Percentiles rank a stretch among this genome's conserved stretches.
Evolutionary conservation across 2,113 vertebrate species (phyloP).

Genomic region (Emydura subglobosa): DNA sequence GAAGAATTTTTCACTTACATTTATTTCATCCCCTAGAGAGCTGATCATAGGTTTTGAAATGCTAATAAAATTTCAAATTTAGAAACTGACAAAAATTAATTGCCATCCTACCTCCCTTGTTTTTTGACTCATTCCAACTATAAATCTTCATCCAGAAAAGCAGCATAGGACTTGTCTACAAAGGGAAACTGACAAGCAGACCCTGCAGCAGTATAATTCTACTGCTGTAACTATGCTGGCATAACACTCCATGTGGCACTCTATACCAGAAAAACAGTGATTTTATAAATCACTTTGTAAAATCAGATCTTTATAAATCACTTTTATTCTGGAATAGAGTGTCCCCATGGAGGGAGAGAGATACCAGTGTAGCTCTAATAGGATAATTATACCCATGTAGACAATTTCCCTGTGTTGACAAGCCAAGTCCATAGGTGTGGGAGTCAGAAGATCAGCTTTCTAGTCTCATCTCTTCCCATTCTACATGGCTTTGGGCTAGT

Average conservation of each 20-base stretch:
- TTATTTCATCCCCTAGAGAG: conserved; percentile 29
- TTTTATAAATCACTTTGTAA: neutral
- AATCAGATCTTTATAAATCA: conserved; percentile 41
- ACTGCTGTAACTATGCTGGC: neutral
- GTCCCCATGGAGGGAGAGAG: conserved; percentile 6
- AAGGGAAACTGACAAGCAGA: neutral
- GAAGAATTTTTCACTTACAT: conserved; percentile 34
- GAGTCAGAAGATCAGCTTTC: conserved; percentile 67
- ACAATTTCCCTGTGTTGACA: conserved; percentile 54
- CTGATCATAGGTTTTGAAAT: conserved; percentile 38
- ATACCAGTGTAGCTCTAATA: neutral
- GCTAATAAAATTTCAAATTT: neutral
- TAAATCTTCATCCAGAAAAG: neutral
- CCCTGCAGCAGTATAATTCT: too few species aligned
- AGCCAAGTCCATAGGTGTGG: conserved; percentile 73
- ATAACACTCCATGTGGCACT: neutral
- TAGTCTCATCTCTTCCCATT: conserved; percentile 57
- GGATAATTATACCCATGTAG: conserved; percentile 60
- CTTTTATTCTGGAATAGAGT: conserved; percentile 47
- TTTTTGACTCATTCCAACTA: neutral
- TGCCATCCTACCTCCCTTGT: neutral
- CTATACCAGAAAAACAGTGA: neutral
- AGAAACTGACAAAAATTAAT: neutral
- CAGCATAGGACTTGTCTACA: neutral
- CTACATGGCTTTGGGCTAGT: conserved; percentile 61